Conservation (phyloP, 2,888 invertebrate genomes). For the Agriopis marginaria region DNA sequence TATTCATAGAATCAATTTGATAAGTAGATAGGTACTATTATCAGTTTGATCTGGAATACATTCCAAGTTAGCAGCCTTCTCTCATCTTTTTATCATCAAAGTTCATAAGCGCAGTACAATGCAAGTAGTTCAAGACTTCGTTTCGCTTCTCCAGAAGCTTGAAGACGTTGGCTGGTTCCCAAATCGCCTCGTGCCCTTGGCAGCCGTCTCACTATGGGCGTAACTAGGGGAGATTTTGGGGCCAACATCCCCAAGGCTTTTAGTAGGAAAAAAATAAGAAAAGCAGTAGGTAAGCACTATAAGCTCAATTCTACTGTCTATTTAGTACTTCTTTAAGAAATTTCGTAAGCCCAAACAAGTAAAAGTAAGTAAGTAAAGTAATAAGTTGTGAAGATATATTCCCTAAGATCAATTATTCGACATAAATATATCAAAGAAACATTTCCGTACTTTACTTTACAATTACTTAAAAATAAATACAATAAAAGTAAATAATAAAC, state of each 20-base stretch:
- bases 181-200: conserved; percentile 64
- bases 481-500: too few species aligned
- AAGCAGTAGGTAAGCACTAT: not conserved
- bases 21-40: not conserved
- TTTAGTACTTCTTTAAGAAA: too few species aligned
- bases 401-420: too few species aligned
- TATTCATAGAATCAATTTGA: too few species aligned
- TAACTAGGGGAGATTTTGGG: conserved; percentile 38
- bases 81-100: conserved; percentile 26
- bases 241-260: conserved; percentile 1
- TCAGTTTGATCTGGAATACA: not conserved
- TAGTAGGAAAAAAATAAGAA: not conserved
- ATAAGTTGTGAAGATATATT: too few species aligned
- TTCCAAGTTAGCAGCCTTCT: conserved; percentile 8
- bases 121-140: conserved; percentile 43
- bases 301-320: too few species aligned
- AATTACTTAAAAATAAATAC: too few species aligned
- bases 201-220: conserved; percentile 45
- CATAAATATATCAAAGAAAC: too few species aligned
- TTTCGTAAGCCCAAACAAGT: too few species aligned
- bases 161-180: conserved; percentile 60
- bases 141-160: conserved; percentile 42
- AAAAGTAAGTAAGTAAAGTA: too few species aligned
- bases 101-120: conserved; percentile 31
- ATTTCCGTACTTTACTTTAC: too few species aligned